Conservation (phyloP, 1,140 invertebrate genomes). For the Onthophagus taurus region DNA sequence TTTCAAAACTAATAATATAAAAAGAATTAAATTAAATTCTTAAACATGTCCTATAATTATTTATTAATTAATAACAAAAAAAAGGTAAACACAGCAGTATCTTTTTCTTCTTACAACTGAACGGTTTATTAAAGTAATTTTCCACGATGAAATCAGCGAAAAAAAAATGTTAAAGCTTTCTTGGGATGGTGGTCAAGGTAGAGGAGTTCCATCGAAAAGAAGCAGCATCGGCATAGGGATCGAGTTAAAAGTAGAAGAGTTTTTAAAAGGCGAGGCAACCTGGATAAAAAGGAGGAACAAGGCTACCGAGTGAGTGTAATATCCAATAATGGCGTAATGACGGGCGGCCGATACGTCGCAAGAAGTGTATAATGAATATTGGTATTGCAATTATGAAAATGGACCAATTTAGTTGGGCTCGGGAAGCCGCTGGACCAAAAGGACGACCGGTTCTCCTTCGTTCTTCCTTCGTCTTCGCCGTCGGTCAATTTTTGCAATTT, state of each 20-base stretch:
- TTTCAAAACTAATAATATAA: too few species aligned
- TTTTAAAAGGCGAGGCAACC: neutral
- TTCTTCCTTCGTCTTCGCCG: too few species aligned
- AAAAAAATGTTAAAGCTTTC: neutral
- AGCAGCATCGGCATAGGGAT: neutral
- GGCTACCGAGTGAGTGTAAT: neutral
- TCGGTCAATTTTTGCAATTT: too few species aligned
- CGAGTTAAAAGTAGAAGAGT: neutral
- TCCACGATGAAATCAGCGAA: constrained; percentile 8
- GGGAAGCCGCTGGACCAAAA: too few species aligned
- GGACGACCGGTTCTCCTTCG: too few species aligned
- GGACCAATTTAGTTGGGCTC: constrained; percentile 17
- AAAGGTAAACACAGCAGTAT: too few species aligned
- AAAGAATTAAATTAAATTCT: too few species aligned
- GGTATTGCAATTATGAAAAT: constrained; percentile 20
- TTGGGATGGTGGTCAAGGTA: neutral
- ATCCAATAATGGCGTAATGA: constrained; percentile 17
- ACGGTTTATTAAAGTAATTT: too few species aligned
- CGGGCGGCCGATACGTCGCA: constrained; percentile 8
- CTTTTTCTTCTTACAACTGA: too few species aligned
- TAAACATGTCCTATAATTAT: too few species aligned
- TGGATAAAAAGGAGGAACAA: neutral
- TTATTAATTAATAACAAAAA: too few species aligned
- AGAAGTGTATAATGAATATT: constrained; percentile 20
- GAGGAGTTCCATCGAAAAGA: neutral